Evolutionary conservation across 1,140 invertebrate species (phyloP).

Genomic region (Helicoverpa zea): DNA sequence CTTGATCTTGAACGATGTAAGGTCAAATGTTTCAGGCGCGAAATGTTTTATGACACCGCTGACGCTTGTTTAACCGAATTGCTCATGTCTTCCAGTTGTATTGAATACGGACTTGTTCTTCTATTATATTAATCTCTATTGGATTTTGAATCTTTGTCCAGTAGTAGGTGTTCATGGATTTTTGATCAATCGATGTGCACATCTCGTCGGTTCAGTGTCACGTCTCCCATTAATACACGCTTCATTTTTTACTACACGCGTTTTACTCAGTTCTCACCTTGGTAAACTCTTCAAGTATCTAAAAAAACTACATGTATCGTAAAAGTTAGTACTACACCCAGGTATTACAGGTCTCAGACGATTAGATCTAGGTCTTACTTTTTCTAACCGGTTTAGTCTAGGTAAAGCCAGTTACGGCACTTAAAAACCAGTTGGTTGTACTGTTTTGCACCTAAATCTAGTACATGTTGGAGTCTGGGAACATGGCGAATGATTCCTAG

Average conservation of each 20-base stretch:
- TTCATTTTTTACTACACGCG: too few species aligned
- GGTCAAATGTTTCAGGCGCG: not conserved
- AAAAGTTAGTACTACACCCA: not conserved
- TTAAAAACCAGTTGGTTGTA: constrained; percentile 28
- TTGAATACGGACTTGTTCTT: too few species aligned
- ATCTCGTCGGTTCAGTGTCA: too few species aligned
- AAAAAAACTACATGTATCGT: not conserved
- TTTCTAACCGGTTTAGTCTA: constrained; percentile 25
- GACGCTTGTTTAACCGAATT: too few species aligned
- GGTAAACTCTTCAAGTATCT: not conserved
- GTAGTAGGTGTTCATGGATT: too few species aligned
- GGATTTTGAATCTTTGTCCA: too few species aligned
- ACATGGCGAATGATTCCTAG: not conserved
- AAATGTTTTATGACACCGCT: not conserved
- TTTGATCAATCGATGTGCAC: too few species aligned
- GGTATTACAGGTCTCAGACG: not conserved
- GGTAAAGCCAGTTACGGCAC: constrained; percentile 24
- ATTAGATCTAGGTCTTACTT: constrained; percentile 27
- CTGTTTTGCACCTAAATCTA: constrained; percentile 29
- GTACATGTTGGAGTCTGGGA: constrained; percentile 9
- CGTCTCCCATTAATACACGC: too few species aligned
- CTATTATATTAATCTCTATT: too few species aligned
- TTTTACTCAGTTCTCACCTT: not conserved
- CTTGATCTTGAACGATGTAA: constrained; percentile 4
- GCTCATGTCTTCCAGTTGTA: too few species aligned